Conservation (phyloP, 2,797 vertebrate genomes). For the Podarcis siculus region DNA sequence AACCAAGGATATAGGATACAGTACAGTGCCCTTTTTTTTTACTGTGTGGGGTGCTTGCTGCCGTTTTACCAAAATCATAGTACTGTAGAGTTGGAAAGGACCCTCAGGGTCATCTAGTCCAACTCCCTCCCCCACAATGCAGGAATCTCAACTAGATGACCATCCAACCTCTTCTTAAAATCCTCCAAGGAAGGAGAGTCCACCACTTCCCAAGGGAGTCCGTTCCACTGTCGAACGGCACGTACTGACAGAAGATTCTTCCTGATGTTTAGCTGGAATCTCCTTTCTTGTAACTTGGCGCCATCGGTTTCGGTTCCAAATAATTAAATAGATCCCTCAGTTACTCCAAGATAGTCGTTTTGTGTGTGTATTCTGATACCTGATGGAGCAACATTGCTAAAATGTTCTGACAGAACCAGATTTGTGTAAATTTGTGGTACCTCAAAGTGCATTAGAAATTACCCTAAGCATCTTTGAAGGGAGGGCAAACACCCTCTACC, state of each 20-base stretch:
- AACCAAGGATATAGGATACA: background rate
- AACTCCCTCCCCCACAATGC: no score
- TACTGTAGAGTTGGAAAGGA: no score
- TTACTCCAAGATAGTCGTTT: background rate
- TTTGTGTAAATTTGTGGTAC: background rate
- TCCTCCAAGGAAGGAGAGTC: no score
- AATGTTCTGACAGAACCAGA: background rate
- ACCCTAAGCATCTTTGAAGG: background rate
- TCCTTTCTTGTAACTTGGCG: no score
- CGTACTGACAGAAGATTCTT: no score
- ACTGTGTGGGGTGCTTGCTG: background rate
- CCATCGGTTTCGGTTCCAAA: background rate
- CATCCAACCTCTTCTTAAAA: no score
- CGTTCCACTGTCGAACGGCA: no score
- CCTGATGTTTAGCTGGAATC: no score
- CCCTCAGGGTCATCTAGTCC: no score
- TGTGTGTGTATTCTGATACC: background rate
- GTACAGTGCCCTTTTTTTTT: background rate
- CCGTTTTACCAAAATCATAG: background rate
- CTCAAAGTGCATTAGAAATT: background rate
- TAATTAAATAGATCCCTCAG: background rate
- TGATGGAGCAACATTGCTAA: background rate
- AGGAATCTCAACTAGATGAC: no score
- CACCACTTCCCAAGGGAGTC: no score
- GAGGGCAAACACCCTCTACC: background rate